Percentiles rank a stretch among this genome's conserved stretches.
Evolutionary conservation across 2,888 invertebrate species (phyloP).

Genomic region (Auanema sp.): DNA sequence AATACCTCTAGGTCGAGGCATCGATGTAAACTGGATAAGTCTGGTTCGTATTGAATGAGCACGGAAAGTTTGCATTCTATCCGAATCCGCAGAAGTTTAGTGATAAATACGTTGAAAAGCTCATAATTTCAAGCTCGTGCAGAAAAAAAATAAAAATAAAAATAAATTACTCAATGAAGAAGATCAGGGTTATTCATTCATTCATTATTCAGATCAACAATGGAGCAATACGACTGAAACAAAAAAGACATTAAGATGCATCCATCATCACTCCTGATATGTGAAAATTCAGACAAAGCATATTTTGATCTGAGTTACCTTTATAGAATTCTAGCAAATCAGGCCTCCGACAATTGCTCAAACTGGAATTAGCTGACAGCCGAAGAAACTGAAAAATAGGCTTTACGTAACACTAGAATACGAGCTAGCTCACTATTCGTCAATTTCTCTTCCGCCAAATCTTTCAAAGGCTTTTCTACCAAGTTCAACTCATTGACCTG

Average conservation of each 20-base stretch:
- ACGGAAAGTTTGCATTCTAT: no score
- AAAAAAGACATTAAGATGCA: slow-evolving; percentile 55
- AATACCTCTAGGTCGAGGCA: no score
- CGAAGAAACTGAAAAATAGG: slow-evolving; percentile 43
- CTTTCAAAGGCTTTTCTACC: slow-evolving; percentile 34
- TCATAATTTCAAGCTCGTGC: no score
- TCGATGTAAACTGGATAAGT: no score
- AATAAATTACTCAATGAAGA: no score
- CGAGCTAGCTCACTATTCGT: neutral
- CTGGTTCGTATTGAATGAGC: no score
- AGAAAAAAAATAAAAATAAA: no score
- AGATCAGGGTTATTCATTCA: no score
- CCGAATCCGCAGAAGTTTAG: no score
- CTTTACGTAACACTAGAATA: no score
- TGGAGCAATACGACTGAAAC: slow-evolving; percentile 70
- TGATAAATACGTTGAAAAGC: no score
- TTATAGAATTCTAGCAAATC: slow-evolving; percentile 90
- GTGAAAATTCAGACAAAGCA: slow-evolving; percentile 72
- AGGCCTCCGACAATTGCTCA: slow-evolving; percentile 92
- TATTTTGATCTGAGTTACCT: slow-evolving; percentile 66
- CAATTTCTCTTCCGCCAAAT: slow-evolving; percentile 19
- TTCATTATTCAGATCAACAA: slow-evolving; percentile 64
- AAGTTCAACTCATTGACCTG: slow-evolving; percentile 26
- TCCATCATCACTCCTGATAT: slow-evolving; percentile 71
- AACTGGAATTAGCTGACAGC: slow-evolving; percentile 70